These are phyloP conservation scores for Myathropa florea DNA, from an alignment of 2,888 invertebrate genomes.

Conservation along the genomic window DNA sequence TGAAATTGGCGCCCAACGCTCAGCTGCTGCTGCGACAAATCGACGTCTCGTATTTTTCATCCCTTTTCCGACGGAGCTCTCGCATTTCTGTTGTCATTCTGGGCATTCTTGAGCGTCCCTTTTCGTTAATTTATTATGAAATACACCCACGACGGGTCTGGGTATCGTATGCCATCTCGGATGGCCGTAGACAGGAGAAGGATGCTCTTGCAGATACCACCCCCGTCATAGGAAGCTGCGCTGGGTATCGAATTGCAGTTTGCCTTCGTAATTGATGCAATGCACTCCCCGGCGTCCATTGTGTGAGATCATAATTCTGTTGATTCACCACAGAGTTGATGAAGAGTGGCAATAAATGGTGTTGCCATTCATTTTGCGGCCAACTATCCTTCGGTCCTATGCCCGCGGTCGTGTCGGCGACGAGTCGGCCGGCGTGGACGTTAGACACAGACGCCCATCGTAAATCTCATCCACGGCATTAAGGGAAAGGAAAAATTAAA, in stretches of 20 bases:
- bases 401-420: no score
- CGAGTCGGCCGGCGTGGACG: neutral
- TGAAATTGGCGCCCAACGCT: conserved; percentile 46
- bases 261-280: neutral
- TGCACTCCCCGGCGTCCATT: neutral
- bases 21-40: conserved; percentile 37
- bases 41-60: conserved; percentile 51
- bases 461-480: neutral
- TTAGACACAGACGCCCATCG: neutral
- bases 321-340: neutral
- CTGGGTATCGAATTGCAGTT: neutral
- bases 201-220: neutral
- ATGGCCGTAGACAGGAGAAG: neutral
- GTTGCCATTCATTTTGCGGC: neutral
- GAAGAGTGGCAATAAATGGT: neutral
- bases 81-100: conserved; percentile 4
- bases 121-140: conserved; percentile 33
- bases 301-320: neutral
- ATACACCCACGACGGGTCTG: conserved; percentile 32
- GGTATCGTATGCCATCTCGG: conserved; percentile 23
- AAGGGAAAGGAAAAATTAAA: neutral
- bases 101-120: conserved; percentile 30
- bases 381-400: neutral
- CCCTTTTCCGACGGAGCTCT: neutral
- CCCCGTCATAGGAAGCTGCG: neutral